Base-by-base conservation (phyloP, 2,113 vertebrate species). In the Pyrgilauda ruficollis region DNA sequence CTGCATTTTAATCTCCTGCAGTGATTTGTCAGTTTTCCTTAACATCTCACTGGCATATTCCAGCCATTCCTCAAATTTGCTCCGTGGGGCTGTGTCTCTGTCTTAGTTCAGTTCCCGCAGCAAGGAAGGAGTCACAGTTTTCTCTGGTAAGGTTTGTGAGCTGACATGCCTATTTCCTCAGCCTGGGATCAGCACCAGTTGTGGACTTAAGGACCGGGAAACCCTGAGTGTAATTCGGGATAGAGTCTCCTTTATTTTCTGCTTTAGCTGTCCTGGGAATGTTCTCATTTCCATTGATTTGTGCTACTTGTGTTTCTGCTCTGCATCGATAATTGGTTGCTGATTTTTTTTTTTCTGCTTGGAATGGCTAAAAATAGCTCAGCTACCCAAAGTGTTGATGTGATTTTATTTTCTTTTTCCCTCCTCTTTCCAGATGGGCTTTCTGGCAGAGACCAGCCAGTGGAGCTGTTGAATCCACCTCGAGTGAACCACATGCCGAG, bases 361-460 rank as follows among this genome's bases (percentile, higher is more conserved):
- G 78, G 30, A 93, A 75, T 72, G n/a, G 33, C 93, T 93, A 68
- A 95, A 93, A 94, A 87, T 87, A 90, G 39, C 46, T 93, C 52
- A 55, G n/a, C 44, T 91, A 74, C 72, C 73, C 73, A 8, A 91
- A 73, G 47, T 72, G 56, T 89, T 96, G 72, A 96, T 95, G 53
- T 89, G 83, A 74, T 78, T 84, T 68, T 56, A 20, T 50, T 63
- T 88, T 52, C 66, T 93, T 80, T 87, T 67, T 2, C 6, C 18
- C 28, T 13, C 7, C 13, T 73, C 86, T 96, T 96, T 95, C 79
- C 96, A 98, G 98, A 98, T 97, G 98, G 98, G 95, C 97, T 98
- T 97, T 98, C 98, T 96, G 98, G 98, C 97, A 97, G 98, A 96
- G 98, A 98, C 97, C 98, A 98, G 97, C 98, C 98, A 9, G 98